A percentile compares a stretch with the other conserved stretches of the same genome.
phyloP scores from a whole-genome alignment of 2,888 invertebrate genomes.

The Biston betularia region DNA sequence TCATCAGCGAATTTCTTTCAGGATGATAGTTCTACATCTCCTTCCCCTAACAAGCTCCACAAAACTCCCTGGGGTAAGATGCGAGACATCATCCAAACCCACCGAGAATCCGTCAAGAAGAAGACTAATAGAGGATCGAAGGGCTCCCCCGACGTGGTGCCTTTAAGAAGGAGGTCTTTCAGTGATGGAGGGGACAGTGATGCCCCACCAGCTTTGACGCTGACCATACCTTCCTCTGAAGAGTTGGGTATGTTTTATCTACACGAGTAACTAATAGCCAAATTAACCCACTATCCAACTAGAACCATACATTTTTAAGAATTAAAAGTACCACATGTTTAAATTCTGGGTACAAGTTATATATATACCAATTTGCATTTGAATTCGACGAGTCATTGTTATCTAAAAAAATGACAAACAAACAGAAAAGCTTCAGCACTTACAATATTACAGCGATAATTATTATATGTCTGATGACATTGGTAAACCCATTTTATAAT shows the following conservation, averaged over 20 bases:
- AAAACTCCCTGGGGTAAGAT: slow-evolving; percentile 93
- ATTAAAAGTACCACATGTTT: too few species aligned
- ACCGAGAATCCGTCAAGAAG: slow-evolving; percentile 88
- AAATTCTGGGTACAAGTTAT: too few species aligned
- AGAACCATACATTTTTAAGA: too few species aligned
- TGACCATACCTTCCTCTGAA: slow-evolving; percentile 87
- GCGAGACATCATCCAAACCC: slow-evolving; percentile 91
- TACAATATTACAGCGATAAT: too few species aligned
- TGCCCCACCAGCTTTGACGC: slow-evolving; percentile 82
- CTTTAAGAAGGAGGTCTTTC: slow-evolving; percentile 72
- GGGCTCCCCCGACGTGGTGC: slow-evolving; percentile 74
- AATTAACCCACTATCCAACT: too few species aligned
- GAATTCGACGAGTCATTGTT: too few species aligned
- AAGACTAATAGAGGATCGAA: slow-evolving; percentile 77
- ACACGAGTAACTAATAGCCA: too few species aligned
- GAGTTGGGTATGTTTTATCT: slow-evolving; percentile 72
- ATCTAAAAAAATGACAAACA: too few species aligned
- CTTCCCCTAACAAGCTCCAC: slow-evolving; percentile 83
- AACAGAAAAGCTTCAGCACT: too few species aligned
- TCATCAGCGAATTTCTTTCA: slow-evolving; percentile 42
- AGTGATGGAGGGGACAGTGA: slow-evolving; percentile 82
- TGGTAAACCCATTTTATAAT: too few species aligned
- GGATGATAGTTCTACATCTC: slow-evolving; percentile 83
- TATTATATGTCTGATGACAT: too few species aligned
- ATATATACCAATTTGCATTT: too few species aligned